Percentiles rank a stretch among this genome's conserved stretches.
These are phyloP conservation scores for Caerostris extrusa DNA, from an alignment of 1,140 invertebrate species.

Conservation along the genomic window DNA sequence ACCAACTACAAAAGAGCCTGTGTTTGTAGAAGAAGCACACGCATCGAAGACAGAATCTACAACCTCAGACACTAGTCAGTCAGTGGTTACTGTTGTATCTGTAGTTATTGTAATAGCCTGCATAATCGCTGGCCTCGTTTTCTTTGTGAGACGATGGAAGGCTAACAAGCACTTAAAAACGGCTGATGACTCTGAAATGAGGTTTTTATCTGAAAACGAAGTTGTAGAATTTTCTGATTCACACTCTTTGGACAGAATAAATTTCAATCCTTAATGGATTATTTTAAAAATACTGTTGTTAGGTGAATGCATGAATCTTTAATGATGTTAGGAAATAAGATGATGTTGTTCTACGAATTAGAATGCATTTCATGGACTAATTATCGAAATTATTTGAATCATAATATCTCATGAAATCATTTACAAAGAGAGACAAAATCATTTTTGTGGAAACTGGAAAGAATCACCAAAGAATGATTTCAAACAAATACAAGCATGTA, in stretches of 20 bases:
- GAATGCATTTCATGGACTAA: too few relatives aligned
- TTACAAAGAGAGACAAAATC: too few relatives aligned
- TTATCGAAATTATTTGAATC: too few relatives aligned
- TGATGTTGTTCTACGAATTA: too few relatives aligned
- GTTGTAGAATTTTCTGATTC: slow-evolving; percentile 65
- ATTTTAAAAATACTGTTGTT: neutral
- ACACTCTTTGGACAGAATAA: slow-evolving; percentile 3
- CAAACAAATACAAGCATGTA: too few relatives aligned
- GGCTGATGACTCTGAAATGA: slow-evolving; percentile 78
- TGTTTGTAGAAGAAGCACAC: neutral
- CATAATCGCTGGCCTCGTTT: neutral
- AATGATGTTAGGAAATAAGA: too few relatives aligned
- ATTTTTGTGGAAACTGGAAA: too few relatives aligned
- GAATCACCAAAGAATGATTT: too few relatives aligned
- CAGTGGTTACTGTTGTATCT: slow-evolving; percentile 23
- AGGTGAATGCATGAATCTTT: too few relatives aligned
- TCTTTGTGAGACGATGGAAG: slow-evolving; percentile 1
- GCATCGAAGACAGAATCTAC: slow-evolving; percentile 32
- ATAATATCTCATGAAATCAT: too few relatives aligned
- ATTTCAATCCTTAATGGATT: neutral
- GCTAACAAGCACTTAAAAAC: slow-evolving; percentile 64
- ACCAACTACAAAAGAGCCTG: neutral
- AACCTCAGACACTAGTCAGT: neutral
- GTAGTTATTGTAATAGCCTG: slow-evolving; percentile 28
- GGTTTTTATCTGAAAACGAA: slow-evolving; percentile 77